Conservation (phyloP, 92 coral and sea anemone species). For the Siderastrea radians region DNA sequence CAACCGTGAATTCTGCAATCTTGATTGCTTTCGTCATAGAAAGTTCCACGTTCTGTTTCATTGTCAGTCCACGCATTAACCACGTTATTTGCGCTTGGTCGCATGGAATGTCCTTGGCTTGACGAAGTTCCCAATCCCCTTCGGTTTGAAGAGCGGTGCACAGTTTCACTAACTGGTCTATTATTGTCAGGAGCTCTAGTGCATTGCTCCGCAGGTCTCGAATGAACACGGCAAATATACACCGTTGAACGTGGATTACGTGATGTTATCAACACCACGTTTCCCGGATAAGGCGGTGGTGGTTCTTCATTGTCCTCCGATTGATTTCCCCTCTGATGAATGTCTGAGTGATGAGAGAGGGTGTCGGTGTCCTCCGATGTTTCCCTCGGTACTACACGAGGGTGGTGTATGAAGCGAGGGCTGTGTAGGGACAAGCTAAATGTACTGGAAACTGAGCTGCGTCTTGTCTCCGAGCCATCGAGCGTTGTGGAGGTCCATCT, state of each 20-base stretch:
- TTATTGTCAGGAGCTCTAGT: neutral
- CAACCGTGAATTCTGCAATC: neutral
- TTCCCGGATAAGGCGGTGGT: slow-evolving; percentile 83
- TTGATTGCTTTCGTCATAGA: neutral
- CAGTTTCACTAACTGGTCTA: neutral
- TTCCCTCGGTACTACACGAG: slow-evolving; percentile 4
- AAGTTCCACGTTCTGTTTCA: neutral
- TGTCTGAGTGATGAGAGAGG: slow-evolving; percentile 10
- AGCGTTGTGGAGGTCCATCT: slow-evolving; percentile 67
- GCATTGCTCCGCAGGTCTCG: neutral
- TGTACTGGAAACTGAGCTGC: slow-evolving; percentile 33
- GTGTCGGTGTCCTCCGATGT: slow-evolving; percentile 11
- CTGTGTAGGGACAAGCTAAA: slow-evolving; percentile 44
- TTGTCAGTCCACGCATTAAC: slow-evolving; percentile 25
- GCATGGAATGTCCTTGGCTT: neutral
- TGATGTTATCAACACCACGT: neutral
- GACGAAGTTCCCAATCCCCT: neutral
- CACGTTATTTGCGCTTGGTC: neutral
- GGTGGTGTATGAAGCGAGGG: slow-evolving; percentile 1
- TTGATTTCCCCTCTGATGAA: slow-evolving; percentile 5
- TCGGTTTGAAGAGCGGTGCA: neutral
- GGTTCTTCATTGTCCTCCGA: slow-evolving; percentile 68
- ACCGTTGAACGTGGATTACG: neutral
- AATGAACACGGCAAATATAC: neutral
- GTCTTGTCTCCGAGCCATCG: slow-evolving; percentile 25